phyloP scores from a whole-genome alignment of 2,797 vertebrate genomes.

The Esox masquinongy region DNA sequence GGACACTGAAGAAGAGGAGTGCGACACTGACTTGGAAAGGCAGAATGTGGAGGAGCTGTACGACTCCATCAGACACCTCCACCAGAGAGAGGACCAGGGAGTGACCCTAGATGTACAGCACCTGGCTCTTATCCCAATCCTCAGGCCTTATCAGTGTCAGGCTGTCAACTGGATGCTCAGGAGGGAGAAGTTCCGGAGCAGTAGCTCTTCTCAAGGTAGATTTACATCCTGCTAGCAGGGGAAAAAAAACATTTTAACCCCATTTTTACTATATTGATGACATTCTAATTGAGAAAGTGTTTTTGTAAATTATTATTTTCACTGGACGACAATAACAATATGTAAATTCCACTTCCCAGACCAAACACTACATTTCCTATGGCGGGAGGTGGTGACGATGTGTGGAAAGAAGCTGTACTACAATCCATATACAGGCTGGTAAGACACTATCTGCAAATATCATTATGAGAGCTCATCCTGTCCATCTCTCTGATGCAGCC shows the following conservation, averaged over 20 bases:
- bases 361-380: conserved; percentile 87
- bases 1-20: conserved; percentile 88
- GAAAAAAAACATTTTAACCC: background rate
- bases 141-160: conserved; percentile 91
- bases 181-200: conserved; percentile 77
- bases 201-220: conserved; percentile 61
- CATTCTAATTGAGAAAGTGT: background rate
- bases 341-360: conserved; percentile 67
- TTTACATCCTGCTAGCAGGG: background rate
- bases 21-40: conserved; percentile 89
- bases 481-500: background rate
- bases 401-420: conserved; percentile 93
- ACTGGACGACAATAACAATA: background rate
- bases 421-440: conserved; percentile 96
- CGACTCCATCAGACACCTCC: conserved; percentile 83
- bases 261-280: background rate
- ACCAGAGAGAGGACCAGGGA: conserved; percentile 63
- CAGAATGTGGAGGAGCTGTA: conserved; percentile 97
- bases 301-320: background rate
- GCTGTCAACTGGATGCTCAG: conserved; percentile 97
- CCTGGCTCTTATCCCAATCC: conserved; percentile 85
- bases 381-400: conserved; percentile 87
- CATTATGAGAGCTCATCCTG: background rate
- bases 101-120: conserved; percentile 85
- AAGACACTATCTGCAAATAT: conserved; percentile 45